Evolutionary conservation across 2,888 invertebrate species (phyloP).

Genomic region (Doris montereyensis): DNA sequence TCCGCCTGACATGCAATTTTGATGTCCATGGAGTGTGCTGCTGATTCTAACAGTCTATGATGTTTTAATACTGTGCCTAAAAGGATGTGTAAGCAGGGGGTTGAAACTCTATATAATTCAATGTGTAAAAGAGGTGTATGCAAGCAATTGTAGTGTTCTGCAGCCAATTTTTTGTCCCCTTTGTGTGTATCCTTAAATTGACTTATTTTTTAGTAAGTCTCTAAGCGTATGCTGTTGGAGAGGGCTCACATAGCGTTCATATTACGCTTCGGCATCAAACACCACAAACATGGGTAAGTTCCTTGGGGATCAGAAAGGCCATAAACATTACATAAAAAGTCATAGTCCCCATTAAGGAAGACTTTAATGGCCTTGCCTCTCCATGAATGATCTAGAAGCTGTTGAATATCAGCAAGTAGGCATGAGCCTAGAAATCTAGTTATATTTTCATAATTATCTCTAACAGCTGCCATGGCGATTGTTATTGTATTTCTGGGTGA

Average conservation of each 20-base stretch:
- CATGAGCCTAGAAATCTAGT: too few relatives aligned
- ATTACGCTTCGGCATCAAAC: background rate
- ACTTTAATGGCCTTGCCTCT: constrained; percentile 2
- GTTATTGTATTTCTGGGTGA: too few relatives aligned
- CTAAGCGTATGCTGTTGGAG: background rate
- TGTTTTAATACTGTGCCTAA: constrained; percentile 9
- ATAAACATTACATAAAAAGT: background rate
- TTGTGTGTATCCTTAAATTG: background rate
- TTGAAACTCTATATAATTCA: background rate
- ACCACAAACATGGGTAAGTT: constrained; percentile 27
- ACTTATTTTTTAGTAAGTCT: background rate
- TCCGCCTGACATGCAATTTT: background rate
- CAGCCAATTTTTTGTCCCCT: constrained; percentile 1
- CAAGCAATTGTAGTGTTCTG: background rate
- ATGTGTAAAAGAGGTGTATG: background rate
- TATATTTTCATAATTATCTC: too few relatives aligned
- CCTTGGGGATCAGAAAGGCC: constrained; percentile 2
- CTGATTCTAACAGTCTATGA: background rate
- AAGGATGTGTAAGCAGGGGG: background rate
- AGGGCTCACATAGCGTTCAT: background rate
- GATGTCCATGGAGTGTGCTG: background rate
- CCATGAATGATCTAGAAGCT: too few relatives aligned
- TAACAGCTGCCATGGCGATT: too few relatives aligned
- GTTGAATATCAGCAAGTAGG: too few relatives aligned
- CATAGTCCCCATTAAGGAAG: constrained; percentile 22